Percentiles rank a stretch among this genome's conserved stretches.
phyloP scores from a whole-genome alignment of 1,140 invertebrate species.

The Belonocnema kinseyi region DNA sequence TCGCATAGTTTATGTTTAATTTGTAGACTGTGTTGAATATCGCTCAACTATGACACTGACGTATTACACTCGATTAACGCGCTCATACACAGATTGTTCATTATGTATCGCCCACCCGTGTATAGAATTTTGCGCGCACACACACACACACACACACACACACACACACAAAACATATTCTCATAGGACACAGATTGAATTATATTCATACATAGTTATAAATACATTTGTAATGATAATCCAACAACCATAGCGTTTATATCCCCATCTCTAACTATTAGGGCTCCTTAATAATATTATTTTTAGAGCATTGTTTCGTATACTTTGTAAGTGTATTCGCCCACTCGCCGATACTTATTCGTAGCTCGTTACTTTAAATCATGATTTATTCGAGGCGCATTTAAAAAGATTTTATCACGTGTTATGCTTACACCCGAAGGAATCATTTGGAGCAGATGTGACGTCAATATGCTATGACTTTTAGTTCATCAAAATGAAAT shows the following conservation, averaged over 20 bases:
- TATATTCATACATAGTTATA: background rate
- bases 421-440: background rate
- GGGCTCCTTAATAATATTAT: conserved; percentile 20
- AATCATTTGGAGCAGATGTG: conserved; percentile 24
- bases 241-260: conserved; percentile 1
- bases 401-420: conserved; percentile 27
- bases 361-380: conserved; percentile 27
- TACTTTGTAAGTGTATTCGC: conserved; percentile 18
- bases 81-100: conserved; percentile 13
- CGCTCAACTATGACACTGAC: conserved; percentile 42
- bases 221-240: background rate
- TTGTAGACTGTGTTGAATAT: conserved; percentile 18
- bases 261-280: conserved; percentile 5
- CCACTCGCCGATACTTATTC: background rate
- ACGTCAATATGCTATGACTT: background rate
- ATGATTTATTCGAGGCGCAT: conserved; percentile 25
- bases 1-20: conserved; percentile 25
- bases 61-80: conserved; percentile 40
- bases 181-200: background rate
- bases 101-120: conserved; percentile 11
- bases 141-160: too few relatives aligned
- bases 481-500: background rate
- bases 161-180: background rate
- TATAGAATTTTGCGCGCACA: background rate
- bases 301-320: conserved; percentile 13